Conservation (phyloP, 1,140 invertebrate genomes). For the Drosophila fuyamai region DNA sequence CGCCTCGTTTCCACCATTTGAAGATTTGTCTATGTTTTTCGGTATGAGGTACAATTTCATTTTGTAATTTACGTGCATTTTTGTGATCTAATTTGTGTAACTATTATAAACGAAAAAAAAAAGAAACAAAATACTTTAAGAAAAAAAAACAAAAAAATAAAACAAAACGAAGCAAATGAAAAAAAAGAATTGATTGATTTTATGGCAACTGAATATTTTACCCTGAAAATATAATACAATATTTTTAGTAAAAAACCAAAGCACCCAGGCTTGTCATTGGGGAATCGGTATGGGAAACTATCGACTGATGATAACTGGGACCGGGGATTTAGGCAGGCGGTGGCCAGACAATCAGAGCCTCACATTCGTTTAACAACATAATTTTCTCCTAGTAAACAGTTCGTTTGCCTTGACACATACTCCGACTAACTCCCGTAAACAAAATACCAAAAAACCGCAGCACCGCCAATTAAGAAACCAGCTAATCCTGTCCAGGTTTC, state of each 20-base stretch:
- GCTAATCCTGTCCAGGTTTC: constrained; percentile 22
- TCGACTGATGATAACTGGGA: background rate
- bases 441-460: constrained; percentile 33
- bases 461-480: constrained; percentile 29
- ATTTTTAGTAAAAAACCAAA: constrained; percentile 63
- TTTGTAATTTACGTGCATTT: constrained; percentile 82
- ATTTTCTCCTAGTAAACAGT: constrained; percentile 41
- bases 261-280: constrained; percentile 25
- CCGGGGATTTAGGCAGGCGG: constrained; percentile 19
- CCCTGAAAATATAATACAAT: constrained; percentile 56
- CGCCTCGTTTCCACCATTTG: constrained; percentile 53
- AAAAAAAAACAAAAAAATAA: constrained; percentile 57
- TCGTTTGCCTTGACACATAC: constrained; percentile 45
- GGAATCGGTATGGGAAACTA: background rate
- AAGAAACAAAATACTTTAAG: constrained; percentile 60
- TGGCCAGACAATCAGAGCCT: constrained; percentile 5
- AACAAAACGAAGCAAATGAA: constrained; percentile 38
- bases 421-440: constrained; percentile 30
- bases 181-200: constrained; percentile 63
- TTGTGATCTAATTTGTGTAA: constrained; percentile 83
- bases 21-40: constrained; percentile 49
- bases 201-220: constrained; percentile 70
- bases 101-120: constrained; percentile 75
- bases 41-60: constrained; percentile 68
- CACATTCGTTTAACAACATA: constrained; percentile 21